Evolutionary conservation across 2,797 vertebrate genomes (phyloP).

Genomic region (Tapera naevia): DNA sequence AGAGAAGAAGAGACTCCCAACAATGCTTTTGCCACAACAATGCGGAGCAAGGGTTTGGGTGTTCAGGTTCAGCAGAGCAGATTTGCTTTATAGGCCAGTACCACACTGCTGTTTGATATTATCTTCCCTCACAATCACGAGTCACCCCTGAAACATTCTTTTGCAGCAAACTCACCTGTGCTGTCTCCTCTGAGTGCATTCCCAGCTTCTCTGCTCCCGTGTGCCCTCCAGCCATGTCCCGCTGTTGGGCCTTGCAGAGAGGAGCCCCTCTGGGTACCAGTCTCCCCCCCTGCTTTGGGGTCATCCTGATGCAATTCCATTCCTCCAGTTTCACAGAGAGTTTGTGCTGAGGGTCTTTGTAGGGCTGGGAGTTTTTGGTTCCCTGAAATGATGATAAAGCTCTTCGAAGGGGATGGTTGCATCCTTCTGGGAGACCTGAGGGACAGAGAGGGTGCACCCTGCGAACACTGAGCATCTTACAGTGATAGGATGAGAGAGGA

Average conservation of each 20-base stretch:
- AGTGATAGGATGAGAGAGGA: no score
- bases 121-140: background rate
- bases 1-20: background rate
- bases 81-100: background rate
- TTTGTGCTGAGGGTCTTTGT: background rate
- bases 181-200: background rate
- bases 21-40: background rate
- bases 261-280: background rate
- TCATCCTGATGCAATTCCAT: rapidly evolving
- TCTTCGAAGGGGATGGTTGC: rapidly evolving
- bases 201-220: background rate
- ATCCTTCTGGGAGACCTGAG: background rate
- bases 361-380: background rate
- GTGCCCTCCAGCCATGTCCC: background rate
- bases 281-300: background rate
- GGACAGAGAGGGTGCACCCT: background rate
- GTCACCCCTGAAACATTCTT: background rate
- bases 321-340: background rate
- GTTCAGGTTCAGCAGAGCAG: background rate
- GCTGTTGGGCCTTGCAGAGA: background rate
- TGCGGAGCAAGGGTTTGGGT: background rate
- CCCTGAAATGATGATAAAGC: background rate
- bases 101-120: background rate
- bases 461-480: background rate
- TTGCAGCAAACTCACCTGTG: background rate